Conservation (phyloP, 2,797 vertebrate species). For the Cichlasoma orientale region DNA sequence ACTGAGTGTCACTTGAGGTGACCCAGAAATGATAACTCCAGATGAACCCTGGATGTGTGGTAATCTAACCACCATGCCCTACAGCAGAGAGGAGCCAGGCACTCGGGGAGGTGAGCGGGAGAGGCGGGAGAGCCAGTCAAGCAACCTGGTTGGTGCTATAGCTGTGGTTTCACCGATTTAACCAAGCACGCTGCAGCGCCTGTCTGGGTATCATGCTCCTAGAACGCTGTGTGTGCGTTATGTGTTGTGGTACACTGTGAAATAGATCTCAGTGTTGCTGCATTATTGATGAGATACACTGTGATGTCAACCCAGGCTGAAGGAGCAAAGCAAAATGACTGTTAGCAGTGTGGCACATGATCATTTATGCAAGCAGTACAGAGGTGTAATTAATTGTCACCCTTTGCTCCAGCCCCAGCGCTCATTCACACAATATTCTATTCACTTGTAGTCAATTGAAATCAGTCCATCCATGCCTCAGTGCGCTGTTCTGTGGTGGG, state of each 20-base stretch:
- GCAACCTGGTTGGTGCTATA: conserved; percentile 27
- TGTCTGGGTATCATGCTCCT: conserved; percentile 55
- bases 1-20: conserved; percentile 71
- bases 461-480: conserved; percentile 30
- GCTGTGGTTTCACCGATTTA: conserved; percentile 32
- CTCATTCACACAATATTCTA: conserved; percentile 41
- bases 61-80: conserved; percentile 65
- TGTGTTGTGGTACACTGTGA: conserved; percentile 59
- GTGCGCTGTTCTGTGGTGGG: conserved; percentile 10
- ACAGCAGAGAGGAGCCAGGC: conserved; percentile 53
- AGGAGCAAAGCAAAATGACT: conserved; percentile 76
- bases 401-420: conserved; percentile 51
- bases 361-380: conserved; percentile 68
- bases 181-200: conserved; percentile 28
- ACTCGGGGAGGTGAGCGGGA: neutral
- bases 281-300: conserved; percentile 80
- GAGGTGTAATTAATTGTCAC: conserved; percentile 72
- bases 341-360: conserved; percentile 66
- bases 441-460: conserved; percentile 52
- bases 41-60: conserved; percentile 74
- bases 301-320: conserved; percentile 78
- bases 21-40: conserved; percentile 78
- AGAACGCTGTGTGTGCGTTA: conserved; percentile 36
- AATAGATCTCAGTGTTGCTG: conserved; percentile 71
- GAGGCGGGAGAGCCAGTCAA: conserved; percentile 12